phyloP scores from a whole-genome alignment of 2,888 invertebrate genomes.

The Andrena trimmerana region DNA sequence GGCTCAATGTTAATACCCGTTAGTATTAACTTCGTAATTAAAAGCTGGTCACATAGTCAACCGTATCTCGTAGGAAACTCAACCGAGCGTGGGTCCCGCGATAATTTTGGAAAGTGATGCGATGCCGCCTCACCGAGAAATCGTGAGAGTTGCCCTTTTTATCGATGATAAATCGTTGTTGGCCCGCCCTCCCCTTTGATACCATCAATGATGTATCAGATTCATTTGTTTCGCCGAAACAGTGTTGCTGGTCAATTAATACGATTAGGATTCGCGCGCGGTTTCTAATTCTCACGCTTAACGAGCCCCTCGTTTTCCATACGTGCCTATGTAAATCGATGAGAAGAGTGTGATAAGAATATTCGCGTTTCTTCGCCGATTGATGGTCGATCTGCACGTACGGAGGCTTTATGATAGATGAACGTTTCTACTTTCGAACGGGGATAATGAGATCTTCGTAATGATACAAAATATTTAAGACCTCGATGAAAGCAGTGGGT shows the following conservation, averaged over 20 bases:
- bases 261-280: constrained; percentile 28
- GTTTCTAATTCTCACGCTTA: constrained; percentile 48
- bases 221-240: constrained; percentile 19
- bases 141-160: constrained; percentile 27
- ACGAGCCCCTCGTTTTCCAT: constrained; percentile 28
- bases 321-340: constrained; percentile 37
- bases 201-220: constrained; percentile 33
- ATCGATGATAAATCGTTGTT: constrained; percentile 38
- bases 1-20: constrained; percentile 16
- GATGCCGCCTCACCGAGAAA: constrained; percentile 4
- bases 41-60: constrained; percentile 11
- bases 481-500: too few species aligned
- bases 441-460: background rate
- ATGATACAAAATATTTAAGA: background rate
- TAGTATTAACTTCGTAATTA: constrained; percentile 36
- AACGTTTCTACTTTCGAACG: constrained; percentile 4
- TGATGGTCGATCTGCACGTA: constrained; percentile 3
- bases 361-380: background rate
- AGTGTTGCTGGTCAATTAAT: constrained; percentile 31
- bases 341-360: background rate
- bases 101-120: constrained; percentile 42
- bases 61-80: constrained; percentile 17
- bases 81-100: constrained; percentile 14
- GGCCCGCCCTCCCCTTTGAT: constrained; percentile 1
- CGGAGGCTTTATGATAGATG: background rate